These are phyloP conservation scores for Sphenopsis melanotis DNA, from an alignment of 2,797 vertebrate species.

Conservation along the genomic window DNA sequence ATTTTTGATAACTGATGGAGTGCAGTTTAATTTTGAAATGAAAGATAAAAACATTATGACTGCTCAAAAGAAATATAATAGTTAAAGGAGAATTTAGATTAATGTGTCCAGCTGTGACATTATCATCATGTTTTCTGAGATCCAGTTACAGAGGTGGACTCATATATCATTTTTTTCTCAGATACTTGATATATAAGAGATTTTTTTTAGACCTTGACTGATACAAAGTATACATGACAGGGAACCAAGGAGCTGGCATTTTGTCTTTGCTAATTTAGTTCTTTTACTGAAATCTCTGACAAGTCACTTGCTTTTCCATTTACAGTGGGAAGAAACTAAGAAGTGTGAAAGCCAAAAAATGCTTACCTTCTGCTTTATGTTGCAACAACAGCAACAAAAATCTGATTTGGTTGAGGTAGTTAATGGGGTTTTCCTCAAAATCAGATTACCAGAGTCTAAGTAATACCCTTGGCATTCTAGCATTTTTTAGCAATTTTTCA, in stretches of 20 bases:
- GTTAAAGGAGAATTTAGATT: background rate
- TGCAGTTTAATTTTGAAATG: background rate
- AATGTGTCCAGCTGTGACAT: background rate
- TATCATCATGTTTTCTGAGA: background rate
- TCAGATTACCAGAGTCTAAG: background rate
- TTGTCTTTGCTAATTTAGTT: background rate
- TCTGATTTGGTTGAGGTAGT: background rate
- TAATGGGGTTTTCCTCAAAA: background rate
- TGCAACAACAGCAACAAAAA: background rate
- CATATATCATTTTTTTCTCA: background rate
- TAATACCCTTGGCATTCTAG: background rate
- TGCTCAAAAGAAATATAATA: background rate
- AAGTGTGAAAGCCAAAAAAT: background rate
- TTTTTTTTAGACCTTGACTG: background rate
- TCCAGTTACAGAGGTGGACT: background rate
- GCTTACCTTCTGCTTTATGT: background rate
- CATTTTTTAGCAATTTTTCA: background rate
- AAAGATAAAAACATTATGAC: background rate
- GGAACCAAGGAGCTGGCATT: background rate
- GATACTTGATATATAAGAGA: background rate
- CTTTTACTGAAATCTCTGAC: background rate
- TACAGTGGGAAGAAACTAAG: background rate
- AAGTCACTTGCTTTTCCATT: background rate
- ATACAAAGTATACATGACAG: background rate
- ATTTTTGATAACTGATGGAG: background rate